Percentiles rank a stretch among this genome's conserved stretches.
These are phyloP conservation scores for Apodemus agrarius DNA, from an alignment of 2,797 vertebrate genomes.

Conservation along the genomic window DNA sequence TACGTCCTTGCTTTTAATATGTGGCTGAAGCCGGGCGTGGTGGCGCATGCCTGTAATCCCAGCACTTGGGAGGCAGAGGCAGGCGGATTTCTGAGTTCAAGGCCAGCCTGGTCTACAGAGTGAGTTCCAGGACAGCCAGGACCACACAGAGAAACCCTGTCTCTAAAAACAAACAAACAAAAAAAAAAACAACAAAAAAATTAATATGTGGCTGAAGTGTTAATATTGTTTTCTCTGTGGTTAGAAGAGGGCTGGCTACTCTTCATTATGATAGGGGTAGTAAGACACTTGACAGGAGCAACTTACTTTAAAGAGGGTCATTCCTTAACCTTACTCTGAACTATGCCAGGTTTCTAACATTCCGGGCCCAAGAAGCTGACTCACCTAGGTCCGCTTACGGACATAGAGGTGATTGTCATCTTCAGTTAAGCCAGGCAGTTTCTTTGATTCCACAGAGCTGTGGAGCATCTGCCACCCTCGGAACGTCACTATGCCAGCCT, in stretches of 20 bases:
- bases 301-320: not conserved
- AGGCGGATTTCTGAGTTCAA: too few relatives aligned
- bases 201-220: not conserved
- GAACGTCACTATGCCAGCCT: not conserved
- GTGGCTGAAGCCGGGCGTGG: not conserved
- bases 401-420: not conserved
- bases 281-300: not conserved
- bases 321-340: not conserved
- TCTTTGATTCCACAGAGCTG: not conserved
- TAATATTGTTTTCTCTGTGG: not conserved
- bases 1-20: not conserved
- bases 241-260: not conserved
- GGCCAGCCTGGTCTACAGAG: too few relatives aligned
- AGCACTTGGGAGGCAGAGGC: too few relatives aligned
- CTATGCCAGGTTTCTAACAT: not conserved
- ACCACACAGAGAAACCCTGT: too few relatives aligned
- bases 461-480: not conserved
- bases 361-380: not conserved
- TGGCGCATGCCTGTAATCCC: too few relatives aligned
- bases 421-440: not conserved
- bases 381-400: not conserved
- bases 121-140: too few relatives aligned
- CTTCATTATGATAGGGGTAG: not conserved
- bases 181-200: too few relatives aligned
- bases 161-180: too few relatives aligned